phyloP scores from a whole-genome alignment of 2,888 invertebrate genomes.

The Metallyticus violacea region DNA sequence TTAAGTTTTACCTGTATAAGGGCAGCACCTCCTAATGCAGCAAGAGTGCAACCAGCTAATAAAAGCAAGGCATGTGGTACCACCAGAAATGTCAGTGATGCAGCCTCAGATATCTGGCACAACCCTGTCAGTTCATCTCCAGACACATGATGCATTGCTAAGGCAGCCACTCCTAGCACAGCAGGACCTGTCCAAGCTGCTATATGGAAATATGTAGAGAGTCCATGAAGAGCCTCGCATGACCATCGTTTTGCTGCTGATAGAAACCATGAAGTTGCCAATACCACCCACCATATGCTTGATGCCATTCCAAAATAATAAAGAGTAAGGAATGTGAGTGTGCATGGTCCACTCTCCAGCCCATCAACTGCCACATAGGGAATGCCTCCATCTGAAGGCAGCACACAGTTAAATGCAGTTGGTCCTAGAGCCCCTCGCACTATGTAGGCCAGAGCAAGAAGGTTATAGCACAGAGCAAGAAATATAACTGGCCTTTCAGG shows the following conservation, averaged over 20 bases:
- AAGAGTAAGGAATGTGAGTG: constrained; percentile 66
- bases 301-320: constrained; percentile 79
- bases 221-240: constrained; percentile 83
- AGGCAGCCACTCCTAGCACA: constrained; percentile 77
- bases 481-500: constrained; percentile 91
- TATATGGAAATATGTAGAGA: constrained; percentile 81
- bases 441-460: constrained; percentile 72
- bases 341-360: constrained; percentile 59
- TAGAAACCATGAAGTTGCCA: constrained; percentile 85
- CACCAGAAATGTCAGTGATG: constrained; percentile 60
- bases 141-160: constrained; percentile 74
- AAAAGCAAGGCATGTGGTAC: constrained; percentile 62
- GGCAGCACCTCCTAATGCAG: constrained; percentile 71
- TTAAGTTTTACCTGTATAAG: constrained; percentile 71
- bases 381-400: constrained; percentile 45
- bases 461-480: constrained; percentile 81
- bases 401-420: constrained; percentile 45
- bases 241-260: constrained; percentile 92
- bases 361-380: constrained; percentile 52
- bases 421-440: constrained; percentile 62
- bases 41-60: constrained; percentile 67
- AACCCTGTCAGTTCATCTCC: constrained; percentile 79
- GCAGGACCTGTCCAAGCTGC: constrained; percentile 87
- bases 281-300: constrained; percentile 47
- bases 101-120: constrained; percentile 65